Conservation (phyloP, 2,797 vertebrate species). For the Tragopan temminckii region DNA sequence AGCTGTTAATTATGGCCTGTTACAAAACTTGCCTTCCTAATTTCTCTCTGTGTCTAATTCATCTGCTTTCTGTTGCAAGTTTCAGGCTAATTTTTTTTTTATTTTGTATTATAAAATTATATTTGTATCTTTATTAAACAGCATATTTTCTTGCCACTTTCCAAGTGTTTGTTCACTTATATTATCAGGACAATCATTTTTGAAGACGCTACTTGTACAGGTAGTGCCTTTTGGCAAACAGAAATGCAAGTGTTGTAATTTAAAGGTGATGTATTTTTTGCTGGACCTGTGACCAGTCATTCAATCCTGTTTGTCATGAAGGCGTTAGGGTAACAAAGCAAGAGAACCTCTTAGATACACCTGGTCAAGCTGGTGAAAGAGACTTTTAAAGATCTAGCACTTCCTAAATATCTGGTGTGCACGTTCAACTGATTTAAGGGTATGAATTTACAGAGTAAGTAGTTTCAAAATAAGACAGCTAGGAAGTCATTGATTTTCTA, state of each 20-base stretch:
- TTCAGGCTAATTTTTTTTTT: neutral
- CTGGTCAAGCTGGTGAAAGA: neutral
- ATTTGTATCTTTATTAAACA: constrained; percentile 24
- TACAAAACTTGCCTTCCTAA: neutral
- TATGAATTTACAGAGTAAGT: neutral
- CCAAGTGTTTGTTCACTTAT: constrained; percentile 18
- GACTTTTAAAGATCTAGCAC: neutral
- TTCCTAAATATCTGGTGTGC: neutral
- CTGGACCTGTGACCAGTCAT: neutral
- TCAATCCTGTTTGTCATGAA: neutral
- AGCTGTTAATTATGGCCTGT: neutral
- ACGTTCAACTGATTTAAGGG: neutral
- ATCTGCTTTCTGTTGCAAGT: neutral
- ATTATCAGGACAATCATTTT: neutral
- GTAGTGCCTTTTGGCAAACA: constrained; percentile 13
- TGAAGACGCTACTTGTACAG: constrained; percentile 18
- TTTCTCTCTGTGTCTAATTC: neutral
- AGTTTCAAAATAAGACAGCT: neutral
- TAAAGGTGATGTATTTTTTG: constrained; percentile 17
- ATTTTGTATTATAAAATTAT: neutral
- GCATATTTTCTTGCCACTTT: neutral
- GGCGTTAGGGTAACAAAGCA: neutral
- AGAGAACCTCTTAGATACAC: neutral
- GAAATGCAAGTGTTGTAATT: constrained; percentile 36
- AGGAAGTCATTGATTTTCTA: neutral